These are phyloP conservation scores for Anadara kagoshimensis DNA, from an alignment of 1,140 invertebrate species.

Conservation along the genomic window DNA sequence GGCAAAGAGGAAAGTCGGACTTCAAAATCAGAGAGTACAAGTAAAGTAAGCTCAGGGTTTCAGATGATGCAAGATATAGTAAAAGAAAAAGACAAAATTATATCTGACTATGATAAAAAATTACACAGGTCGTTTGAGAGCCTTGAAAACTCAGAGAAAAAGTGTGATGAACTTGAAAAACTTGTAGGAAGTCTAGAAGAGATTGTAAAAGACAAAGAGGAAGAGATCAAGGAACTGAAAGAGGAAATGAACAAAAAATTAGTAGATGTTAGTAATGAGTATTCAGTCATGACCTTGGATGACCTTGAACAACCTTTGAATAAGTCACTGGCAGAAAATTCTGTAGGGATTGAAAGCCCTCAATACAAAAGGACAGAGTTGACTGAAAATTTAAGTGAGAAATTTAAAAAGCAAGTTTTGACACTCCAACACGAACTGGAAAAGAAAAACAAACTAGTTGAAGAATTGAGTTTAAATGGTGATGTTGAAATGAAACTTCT, in stretches of 20 bases:
- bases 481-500: conserved; percentile 23
- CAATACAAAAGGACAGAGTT: background rate
- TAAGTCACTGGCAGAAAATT: background rate
- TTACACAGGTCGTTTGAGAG: no score
- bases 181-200: background rate
- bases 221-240: background rate
- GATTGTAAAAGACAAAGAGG: no score
- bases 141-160: no score
- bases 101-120: no score
- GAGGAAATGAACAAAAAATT: conserved; percentile 12
- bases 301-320: background rate
- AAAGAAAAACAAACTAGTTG: background rate
- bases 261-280: background rate
- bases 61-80: background rate
- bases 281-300: background rate
- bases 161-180: no score
- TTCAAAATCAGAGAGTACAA: background rate
- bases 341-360: background rate
- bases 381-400: background rate
- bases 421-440: background rate
- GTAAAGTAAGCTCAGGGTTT: no score
- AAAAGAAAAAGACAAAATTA: background rate
- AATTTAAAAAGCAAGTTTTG: background rate
- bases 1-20: background rate
- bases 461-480: conserved; percentile 10